Conservation (phyloP, 2,113 vertebrate species). For the Elgaria multicarinata region DNA sequence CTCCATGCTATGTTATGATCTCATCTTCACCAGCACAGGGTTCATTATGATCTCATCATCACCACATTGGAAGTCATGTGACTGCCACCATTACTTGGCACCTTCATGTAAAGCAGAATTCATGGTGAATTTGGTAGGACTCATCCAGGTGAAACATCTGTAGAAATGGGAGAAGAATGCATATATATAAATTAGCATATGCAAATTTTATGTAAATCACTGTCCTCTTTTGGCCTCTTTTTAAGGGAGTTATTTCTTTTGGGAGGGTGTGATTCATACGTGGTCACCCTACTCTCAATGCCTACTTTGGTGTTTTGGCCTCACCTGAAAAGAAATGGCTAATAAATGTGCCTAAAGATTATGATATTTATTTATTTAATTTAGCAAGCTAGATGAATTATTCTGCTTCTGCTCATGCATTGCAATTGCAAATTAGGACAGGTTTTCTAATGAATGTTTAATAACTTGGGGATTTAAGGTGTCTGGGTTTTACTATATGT, state of each 20-base stretch:
- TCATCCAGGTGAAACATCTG: neutral
- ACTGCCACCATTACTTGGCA: neutral
- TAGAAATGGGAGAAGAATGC: too few species aligned
- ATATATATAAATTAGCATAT: neutral
- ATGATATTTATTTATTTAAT: conserved; percentile 69
- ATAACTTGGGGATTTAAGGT: conserved; percentile 86
- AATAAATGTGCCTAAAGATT: conserved; percentile 72
- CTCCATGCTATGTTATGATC: neutral
- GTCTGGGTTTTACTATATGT: conserved; percentile 75
- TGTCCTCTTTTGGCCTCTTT: neutral
- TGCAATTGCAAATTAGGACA: conserved; percentile 83
- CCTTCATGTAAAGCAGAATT: neutral
- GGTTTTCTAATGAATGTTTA: conserved; percentile 84
- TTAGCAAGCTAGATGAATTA: conserved; percentile 81
- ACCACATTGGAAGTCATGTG: neutral
- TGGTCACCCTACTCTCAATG: conserved; percentile 33
- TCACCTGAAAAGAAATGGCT: conserved; percentile 63
- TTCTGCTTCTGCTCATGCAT: conserved; percentile 85
- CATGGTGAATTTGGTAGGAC: neutral
- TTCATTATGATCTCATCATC: neutral
- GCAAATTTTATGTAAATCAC: neutral
- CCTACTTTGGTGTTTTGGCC: conserved; percentile 69
- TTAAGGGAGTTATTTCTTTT: neutral
- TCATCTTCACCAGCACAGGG: neutral
- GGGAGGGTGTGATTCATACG: neutral